Evolutionary conservation across 2,113 vertebrate species (phyloP).

Genomic region (Pelobates fuscus): DNA sequence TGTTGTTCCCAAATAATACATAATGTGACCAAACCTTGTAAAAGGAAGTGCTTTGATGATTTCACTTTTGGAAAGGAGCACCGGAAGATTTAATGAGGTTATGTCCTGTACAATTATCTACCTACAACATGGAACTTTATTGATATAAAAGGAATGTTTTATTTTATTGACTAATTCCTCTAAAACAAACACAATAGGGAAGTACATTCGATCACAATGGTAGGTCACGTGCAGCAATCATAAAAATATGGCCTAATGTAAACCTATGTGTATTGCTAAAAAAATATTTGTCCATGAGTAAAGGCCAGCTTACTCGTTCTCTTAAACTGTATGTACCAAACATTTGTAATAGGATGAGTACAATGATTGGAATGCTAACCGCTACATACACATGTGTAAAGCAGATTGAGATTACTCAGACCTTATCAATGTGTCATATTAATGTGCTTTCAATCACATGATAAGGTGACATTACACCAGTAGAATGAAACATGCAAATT

Average conservation of each 20-base stretch:
- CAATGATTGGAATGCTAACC: background rate
- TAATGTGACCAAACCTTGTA: too few species aligned
- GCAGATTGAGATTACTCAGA: constrained; percentile 8
- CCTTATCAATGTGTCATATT: background rate
- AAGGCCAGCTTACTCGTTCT: background rate
- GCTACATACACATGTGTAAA: constrained; percentile 2
- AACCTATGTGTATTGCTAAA: background rate
- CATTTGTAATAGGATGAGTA: background rate
- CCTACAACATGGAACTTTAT: too few species aligned
- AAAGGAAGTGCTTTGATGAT: too few species aligned
- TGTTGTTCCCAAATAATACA: too few species aligned
- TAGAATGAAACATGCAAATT: too few species aligned
- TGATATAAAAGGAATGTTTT: too few species aligned
- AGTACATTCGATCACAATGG: background rate
- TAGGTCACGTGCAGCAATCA: background rate
- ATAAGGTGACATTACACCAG: background rate
- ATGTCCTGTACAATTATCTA: too few species aligned
- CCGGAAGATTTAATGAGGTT: too few species aligned
- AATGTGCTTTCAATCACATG: background rate
- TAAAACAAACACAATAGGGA: background rate
- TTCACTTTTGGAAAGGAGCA: too few species aligned
- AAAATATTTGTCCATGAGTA: background rate
- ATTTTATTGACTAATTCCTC: too few species aligned
- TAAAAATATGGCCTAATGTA: background rate
- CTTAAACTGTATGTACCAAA: background rate